Evolutionary conservation across 1,140 invertebrate genomes (phyloP).

Genomic region (Pseudomyrmex cubaensis): DNA sequence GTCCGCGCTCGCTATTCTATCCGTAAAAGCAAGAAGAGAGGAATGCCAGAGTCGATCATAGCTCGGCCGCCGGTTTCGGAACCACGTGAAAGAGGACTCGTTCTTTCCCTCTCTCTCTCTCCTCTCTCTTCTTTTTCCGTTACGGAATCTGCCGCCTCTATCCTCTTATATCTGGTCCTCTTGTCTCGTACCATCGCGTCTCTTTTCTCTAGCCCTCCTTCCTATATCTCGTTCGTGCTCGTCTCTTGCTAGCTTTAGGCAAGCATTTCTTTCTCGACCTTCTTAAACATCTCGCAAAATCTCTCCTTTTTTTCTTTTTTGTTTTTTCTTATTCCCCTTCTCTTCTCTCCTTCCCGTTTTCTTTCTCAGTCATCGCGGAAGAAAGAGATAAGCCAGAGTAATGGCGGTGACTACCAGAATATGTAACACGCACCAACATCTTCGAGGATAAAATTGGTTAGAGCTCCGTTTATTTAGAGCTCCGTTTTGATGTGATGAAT

Average conservation of each 20-base stretch:
- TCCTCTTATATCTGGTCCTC: slow-evolving; percentile 60
- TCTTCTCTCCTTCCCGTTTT: not conserved
- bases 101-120: slow-evolving; percentile 15
- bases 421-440: not conserved
- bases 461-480: too few species aligned
- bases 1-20: slow-evolving; percentile 70
- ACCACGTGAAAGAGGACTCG: slow-evolving; percentile 75
- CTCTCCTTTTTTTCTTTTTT: slow-evolving; percentile 60
- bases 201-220: slow-evolving; percentile 17
- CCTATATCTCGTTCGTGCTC: not conserved
- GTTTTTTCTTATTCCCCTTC: not conserved
- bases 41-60: slow-evolving; percentile 83
- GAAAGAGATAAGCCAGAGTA: not conserved
- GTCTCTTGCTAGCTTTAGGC: slow-evolving; percentile 66
- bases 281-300: slow-evolving; percentile 33
- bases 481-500: too few species aligned
- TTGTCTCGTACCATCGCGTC: slow-evolving; percentile 52
- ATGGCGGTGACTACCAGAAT: not conserved
- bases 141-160: slow-evolving; percentile 79
- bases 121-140: slow-evolving; percentile 72
- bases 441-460: too few species aligned
- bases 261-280: slow-evolving; percentile 72
- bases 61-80: slow-evolving; percentile 76
- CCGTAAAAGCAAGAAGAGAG: slow-evolving; percentile 77
- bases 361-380: not conserved